Evolutionary conservation across 2,113 vertebrate genomes (phyloP).

Genomic region (Cairina moschata): DNA sequence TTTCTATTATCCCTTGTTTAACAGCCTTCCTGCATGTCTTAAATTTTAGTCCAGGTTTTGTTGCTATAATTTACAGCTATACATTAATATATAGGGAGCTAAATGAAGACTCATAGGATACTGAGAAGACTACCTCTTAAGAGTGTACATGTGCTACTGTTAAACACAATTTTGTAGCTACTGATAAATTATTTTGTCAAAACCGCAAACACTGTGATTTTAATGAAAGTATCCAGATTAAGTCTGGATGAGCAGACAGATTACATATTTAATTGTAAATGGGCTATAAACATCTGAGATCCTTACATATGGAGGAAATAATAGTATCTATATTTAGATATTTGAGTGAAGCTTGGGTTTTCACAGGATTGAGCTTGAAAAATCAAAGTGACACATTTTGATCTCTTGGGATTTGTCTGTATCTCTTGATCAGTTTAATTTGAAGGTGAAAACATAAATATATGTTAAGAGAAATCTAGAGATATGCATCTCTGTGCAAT

Average conservation of each 20-base stretch:
- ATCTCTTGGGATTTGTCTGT: background rate
- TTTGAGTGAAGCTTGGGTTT: background rate
- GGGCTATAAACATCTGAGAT: background rate
- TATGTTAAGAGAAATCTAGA: background rate
- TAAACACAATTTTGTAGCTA: background rate
- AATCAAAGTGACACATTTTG: background rate
- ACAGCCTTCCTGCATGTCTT: background rate
- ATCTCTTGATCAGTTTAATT: background rate
- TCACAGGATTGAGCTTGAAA: slow-evolving; percentile 4
- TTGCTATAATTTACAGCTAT: slow-evolving; percentile 21
- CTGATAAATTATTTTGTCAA: slow-evolving; percentile 25
- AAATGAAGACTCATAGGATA: background rate
- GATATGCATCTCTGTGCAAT: background rate
- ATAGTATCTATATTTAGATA: background rate
- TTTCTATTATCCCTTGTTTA: slow-evolving; percentile 31
- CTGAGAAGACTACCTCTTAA: background rate
- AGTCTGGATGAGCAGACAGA: background rate
- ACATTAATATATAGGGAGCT: slow-evolving; percentile 14
- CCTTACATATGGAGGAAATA: background rate
- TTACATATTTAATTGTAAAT: background rate
- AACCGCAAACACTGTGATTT: background rate
- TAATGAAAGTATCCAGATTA: background rate
- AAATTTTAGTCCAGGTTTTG: slow-evolving; percentile 29
- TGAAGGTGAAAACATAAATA: background rate
- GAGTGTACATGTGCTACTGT: background rate